Conservation (phyloP, 1,140 invertebrate species). For the Daktulosphaira vitifoliae region DNA sequence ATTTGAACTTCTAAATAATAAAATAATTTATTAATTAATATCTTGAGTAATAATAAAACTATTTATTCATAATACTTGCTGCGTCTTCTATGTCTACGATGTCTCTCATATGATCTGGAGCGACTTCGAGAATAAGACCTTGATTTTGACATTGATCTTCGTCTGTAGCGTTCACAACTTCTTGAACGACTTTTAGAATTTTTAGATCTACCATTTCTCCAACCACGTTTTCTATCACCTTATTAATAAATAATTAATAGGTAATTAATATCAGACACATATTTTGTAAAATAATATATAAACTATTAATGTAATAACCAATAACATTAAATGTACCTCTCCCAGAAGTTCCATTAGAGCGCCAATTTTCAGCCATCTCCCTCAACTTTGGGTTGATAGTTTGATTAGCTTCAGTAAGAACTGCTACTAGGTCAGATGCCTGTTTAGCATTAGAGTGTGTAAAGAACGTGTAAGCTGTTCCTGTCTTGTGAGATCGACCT, state of each 20-base stretch:
- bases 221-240: slow-evolving; percentile 28
- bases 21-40: not conserved
- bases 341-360: slow-evolving; percentile 24
- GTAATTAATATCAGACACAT: no score
- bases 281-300: no score
- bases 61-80: slow-evolving; percentile 9
- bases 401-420: slow-evolving; percentile 86
- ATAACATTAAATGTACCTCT: slow-evolving; percentile 23
- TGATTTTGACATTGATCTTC: slow-evolving; percentile 15
- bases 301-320: no score
- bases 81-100: slow-evolving; percentile 14
- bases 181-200: slow-evolving; percentile 25
- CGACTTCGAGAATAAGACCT: slow-evolving; percentile 17
- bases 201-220: slow-evolving; percentile 24
- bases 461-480: slow-evolving; percentile 96
- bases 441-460: slow-evolving; percentile 82
- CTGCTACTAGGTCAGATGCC: slow-evolving; percentile 78
- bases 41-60: not conserved
- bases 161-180: slow-evolving; percentile 21
- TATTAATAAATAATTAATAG: not conserved
- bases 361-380: slow-evolving; percentile 32
- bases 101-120: slow-evolving; percentile 26
- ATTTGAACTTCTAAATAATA: slow-evolving; percentile 19
- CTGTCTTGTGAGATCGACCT: slow-evolving; percentile 75
- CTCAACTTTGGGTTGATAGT: slow-evolving; percentile 53